These are phyloP conservation scores for Embiotoca jacksoni DNA, from an alignment of 2,113 vertebrate species.

Conservation along the genomic window DNA sequence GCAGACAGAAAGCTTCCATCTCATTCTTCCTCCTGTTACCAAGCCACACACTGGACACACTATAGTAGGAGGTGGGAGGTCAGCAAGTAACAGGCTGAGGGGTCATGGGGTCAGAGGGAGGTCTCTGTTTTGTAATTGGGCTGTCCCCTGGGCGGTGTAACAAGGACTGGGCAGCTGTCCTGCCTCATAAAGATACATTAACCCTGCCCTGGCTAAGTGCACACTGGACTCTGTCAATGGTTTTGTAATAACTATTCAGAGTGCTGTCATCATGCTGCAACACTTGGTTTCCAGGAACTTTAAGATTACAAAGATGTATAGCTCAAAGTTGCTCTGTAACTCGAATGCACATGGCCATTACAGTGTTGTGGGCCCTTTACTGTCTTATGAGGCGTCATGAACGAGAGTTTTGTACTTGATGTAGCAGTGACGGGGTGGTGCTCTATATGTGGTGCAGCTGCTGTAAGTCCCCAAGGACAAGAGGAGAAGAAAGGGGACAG, in stretches of 20 bases:
- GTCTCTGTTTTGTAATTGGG: constrained; percentile 65
- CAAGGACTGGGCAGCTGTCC: constrained; percentile 70
- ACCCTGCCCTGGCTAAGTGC: constrained; percentile 44
- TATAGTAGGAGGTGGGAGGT: constrained; percentile 60
- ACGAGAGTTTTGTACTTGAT: constrained; percentile 19
- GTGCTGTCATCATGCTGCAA: background rate
- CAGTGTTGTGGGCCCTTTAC: background rate
- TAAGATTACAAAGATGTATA: background rate
- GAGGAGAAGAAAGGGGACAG: constrained; percentile 47
- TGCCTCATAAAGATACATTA: constrained; percentile 66
- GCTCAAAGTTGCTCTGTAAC: background rate
- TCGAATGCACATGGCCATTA: background rate
- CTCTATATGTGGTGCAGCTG: constrained; percentile 70
- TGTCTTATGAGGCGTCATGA: constrained; percentile 6
- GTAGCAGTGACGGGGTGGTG: constrained; percentile 27
- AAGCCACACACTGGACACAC: constrained; percentile 44
- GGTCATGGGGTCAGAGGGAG: constrained; percentile 68
- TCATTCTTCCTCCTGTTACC: constrained; percentile 12
- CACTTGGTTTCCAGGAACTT: background rate
- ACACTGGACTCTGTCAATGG: constrained; percentile 33
- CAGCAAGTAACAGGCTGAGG: constrained; percentile 63
- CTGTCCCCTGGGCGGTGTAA: constrained; percentile 71
- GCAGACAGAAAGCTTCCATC: background rate
- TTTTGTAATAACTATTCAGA: constrained; percentile 21
- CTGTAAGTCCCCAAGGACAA: constrained; percentile 56